Evolutionary conservation across 2,113 vertebrate species (phyloP).

Genomic region (Terrapene triunguis): DNA sequence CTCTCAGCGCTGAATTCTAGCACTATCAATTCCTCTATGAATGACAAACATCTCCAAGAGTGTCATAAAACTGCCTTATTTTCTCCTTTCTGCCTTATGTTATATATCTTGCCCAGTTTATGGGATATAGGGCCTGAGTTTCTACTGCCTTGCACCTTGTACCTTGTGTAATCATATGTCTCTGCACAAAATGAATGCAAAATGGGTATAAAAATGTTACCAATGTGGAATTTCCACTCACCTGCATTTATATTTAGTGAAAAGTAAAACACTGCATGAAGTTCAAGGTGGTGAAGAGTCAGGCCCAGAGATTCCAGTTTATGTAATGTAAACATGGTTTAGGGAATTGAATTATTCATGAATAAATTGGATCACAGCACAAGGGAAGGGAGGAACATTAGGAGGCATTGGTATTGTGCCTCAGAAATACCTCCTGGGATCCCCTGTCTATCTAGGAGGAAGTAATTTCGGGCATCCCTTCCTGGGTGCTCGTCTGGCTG

Average conservation of each 20-base stretch:
- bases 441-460: background rate
- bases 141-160: background rate
- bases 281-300: background rate
- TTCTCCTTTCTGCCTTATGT: background rate
- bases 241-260: background rate
- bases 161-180: background rate
- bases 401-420: background rate
- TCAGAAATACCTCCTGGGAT: background rate
- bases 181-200: background rate
- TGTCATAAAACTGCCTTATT: background rate
- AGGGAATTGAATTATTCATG: background rate
- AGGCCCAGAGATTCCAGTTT: background rate
- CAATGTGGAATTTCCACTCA: background rate
- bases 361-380: background rate
- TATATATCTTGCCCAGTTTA: background rate
- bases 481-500: background rate
- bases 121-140: background rate
- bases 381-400: background rate
- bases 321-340: background rate
- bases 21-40: background rate
- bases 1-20: background rate
- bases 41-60: background rate
- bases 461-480: background rate
- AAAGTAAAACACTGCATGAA: background rate
- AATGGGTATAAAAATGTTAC: background rate